These are phyloP conservation scores for Crossaster papposus DNA, from an alignment of 53 echinoderm and acorn worm species.

Conservation along the genomic window DNA sequence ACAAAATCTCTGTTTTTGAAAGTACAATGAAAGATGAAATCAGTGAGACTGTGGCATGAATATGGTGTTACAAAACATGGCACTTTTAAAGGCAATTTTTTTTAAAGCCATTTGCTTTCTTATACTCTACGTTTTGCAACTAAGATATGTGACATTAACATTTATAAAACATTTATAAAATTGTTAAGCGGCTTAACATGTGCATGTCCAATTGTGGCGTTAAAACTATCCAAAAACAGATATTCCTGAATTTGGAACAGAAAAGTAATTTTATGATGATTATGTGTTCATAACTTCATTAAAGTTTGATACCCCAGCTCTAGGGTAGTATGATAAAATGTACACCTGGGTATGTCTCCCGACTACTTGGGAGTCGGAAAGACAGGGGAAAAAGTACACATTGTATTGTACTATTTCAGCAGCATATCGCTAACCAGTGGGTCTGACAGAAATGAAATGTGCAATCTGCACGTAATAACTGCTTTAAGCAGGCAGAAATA, in stretches of 20 bases:
- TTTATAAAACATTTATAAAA: not conserved
- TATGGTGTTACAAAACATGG: conserved; percentile 1
- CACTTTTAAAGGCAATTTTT: not conserved
- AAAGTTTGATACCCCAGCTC: not conserved
- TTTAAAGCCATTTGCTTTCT: not conserved
- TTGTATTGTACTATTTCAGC: conserved; percentile 25
- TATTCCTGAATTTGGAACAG: not conserved
- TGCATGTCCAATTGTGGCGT: not conserved
- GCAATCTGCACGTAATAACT: not conserved
- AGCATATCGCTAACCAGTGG: not conserved
- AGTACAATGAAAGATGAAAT: conserved; percentile 8
- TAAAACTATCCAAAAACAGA: not conserved
- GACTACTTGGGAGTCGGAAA: not conserved
- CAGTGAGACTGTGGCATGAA: not conserved
- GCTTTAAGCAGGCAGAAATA: not conserved
- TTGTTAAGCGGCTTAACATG: not conserved
- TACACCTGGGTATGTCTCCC: not conserved
- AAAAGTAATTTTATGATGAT: not conserved
- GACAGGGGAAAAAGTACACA: not conserved
- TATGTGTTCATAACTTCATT: not conserved
- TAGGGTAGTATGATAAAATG: not conserved
- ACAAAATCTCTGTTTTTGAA: not conserved
- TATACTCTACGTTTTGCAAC: not conserved
- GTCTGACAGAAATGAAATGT: not conserved
- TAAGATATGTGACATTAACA: not conserved